Evolutionary conservation across 2,797 vertebrate species (phyloP).

Genomic region (Pseudocheirus occidentalis): DNA sequence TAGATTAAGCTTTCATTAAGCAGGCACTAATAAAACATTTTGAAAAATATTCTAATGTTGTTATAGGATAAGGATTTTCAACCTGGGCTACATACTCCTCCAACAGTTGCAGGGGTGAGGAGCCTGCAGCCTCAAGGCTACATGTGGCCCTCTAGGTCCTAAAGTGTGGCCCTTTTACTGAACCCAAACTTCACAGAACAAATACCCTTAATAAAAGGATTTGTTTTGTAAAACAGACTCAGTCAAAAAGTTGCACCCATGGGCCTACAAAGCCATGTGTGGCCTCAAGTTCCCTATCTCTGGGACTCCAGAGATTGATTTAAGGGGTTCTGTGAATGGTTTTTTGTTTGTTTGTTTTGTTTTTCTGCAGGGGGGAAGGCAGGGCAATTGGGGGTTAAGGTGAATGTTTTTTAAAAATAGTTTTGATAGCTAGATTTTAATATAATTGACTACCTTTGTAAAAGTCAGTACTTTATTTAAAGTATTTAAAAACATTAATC

Average conservation of each 20-base stretch:
- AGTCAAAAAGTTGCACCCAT: too few species aligned
- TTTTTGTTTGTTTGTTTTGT: too few species aligned
- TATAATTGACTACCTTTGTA: not conserved
- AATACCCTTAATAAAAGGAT: too few species aligned
- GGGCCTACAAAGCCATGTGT: too few species aligned
- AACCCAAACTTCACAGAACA: too few species aligned
- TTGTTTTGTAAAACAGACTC: too few species aligned
- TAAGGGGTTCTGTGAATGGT: not conserved
- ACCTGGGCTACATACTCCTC: not conserved
- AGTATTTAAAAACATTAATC: not conserved
- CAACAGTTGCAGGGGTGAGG: not conserved
- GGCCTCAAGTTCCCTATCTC: too few species aligned
- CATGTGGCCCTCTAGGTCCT: too few species aligned
- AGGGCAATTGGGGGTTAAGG: too few species aligned
- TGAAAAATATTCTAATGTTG: not conserved
- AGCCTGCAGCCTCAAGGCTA: too few species aligned
- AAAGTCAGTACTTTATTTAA: not conserved
- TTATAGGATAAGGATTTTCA: not conserved
- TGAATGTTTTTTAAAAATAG: not conserved
- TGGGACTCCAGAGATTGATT: not conserved
- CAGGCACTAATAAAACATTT: not conserved
- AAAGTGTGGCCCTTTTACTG: too few species aligned
- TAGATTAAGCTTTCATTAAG: not conserved
- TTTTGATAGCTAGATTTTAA: not conserved
- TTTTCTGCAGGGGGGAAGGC: too few species aligned